phyloP scores from a whole-genome alignment of 2,888 invertebrate genomes.

The Leptopterna dolabrata region DNA sequence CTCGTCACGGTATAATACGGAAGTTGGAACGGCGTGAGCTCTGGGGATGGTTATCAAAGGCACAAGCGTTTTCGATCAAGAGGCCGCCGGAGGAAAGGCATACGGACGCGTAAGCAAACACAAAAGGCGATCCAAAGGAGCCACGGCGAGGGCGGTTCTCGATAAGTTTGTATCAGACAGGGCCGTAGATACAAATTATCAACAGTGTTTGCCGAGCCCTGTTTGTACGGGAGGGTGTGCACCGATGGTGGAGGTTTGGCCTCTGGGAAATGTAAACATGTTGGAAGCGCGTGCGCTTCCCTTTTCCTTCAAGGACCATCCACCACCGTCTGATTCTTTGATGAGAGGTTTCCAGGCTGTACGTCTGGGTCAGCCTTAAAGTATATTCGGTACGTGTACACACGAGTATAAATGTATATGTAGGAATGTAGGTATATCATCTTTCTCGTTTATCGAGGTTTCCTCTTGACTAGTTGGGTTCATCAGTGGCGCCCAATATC shows the following conservation, averaged over 20 bases:
- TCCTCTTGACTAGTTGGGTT: no score
- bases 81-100: background rate
- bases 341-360: background rate
- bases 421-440: background rate
- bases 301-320: background rate
- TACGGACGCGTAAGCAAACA: conserved; percentile 22
- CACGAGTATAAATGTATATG: no score
- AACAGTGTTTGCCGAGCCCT: conserved; percentile 45
- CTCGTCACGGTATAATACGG: conserved; percentile 1
- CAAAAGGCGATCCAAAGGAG: conserved; percentile 31
- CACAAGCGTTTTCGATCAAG: conserved; percentile 17
- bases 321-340: background rate
- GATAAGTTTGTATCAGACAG: conserved; percentile 49
- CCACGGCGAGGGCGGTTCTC: background rate
- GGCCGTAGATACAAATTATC: conserved; percentile 49
- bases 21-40: background rate
- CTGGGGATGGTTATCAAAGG: background rate
- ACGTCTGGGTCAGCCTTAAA: background rate
- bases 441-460: background rate
- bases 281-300: conserved; percentile 39
- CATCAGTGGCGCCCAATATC: no score
- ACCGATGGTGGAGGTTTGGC: background rate
- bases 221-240: conserved; percentile 44
- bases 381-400: no score
- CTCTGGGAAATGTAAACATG: conserved; percentile 51